Percentiles rank a stretch among this genome's conserved stretches.
These are phyloP conservation scores for Pardosa pseudoannulata DNA, from an alignment of 2,888 invertebrate species.

Conservation along the genomic window DNA sequence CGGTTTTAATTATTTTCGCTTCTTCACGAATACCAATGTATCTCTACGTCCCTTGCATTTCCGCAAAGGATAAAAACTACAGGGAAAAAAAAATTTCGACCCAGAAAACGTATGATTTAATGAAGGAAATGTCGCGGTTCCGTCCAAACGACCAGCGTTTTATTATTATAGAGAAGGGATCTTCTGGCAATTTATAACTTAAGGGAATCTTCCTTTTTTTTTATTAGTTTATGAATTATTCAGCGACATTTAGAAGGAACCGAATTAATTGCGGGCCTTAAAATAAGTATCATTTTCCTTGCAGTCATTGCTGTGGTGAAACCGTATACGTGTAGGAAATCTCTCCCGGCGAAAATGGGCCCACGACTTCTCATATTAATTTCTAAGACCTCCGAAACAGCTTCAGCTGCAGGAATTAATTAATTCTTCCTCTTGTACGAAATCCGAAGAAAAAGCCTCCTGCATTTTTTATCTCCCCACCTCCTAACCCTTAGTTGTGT, in stretches of 20 bases:
- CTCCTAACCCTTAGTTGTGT: not conserved
- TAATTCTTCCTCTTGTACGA: conserved; percentile 1
- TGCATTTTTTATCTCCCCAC: conserved; percentile 3
- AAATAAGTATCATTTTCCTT: conserved; percentile 1
- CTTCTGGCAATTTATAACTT: conserved; percentile 7
- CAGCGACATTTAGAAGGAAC: not conserved
- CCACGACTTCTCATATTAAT: not conserved
- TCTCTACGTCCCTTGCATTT: too few relatives aligned
- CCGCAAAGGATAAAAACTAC: not conserved
- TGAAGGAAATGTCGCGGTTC: not conserved
- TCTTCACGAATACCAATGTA: not conserved
- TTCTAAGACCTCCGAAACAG: conserved; percentile 2
- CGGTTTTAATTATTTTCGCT: not conserved
- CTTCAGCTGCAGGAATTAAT: not conserved
- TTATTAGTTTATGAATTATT: conserved; percentile 1
- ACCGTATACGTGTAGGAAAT: not conserved
- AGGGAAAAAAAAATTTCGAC: not conserved
- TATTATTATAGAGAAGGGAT: not conserved
- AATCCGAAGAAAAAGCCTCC: not conserved
- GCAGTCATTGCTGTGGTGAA: not conserved
- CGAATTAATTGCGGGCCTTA: not conserved
- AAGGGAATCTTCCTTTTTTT: conserved; percentile 3
- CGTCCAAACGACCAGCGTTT: not conserved
- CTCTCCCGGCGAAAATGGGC: not conserved
- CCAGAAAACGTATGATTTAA: not conserved